Base-by-base conservation (phyloP, 2,797 vertebrate species). In the Poeciliopsis gracilis region DNA sequence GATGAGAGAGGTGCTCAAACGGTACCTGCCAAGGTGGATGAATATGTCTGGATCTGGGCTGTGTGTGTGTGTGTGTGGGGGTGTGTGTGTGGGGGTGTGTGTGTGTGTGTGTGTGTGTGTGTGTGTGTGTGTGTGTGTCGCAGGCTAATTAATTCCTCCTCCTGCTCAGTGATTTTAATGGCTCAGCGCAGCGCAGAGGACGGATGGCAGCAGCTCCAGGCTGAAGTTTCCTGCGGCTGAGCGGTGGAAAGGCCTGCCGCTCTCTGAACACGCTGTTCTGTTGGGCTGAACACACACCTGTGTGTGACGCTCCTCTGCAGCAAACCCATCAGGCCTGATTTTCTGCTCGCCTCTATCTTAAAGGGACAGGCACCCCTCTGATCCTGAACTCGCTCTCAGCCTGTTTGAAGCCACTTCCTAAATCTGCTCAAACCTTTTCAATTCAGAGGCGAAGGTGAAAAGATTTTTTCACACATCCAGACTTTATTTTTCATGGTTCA, bases 1-100 rank as follows among this genome's bases (percentile, higher is more conserved):
- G 90, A 92, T 91, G 88, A 90, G 88, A 94, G 91, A 93, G 87
- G 90, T 87, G 86, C 86, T 84, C 85, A 90, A 90, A 89, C 88
- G 88, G 92, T 88, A 91, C 92, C 90, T 93, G 86, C 78, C 61
- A 78, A 85, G 63, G 79, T 20, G 84, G 47, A 80, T 82, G 82
- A 51, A 53, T 87, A 72, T 80, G 85, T 80, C 71, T 41, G 77
- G 38, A 77, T 74, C 2, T 79, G 73, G 66, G 33, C 16, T 72
- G 77, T 70, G 69, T 80, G 82, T 80, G 77, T 79, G 67, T 78
- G 81, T 76, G 78, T 78, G 80, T 77, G 72, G 43, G 23, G 0
- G 20, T 1, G 51, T 3, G 51, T 66, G 77, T 63, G 69, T 77
- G 80, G 74, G 76, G 75, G 74, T 67, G 6, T 51, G 49, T 2